Evolutionary conservation across 2,113 vertebrate species (phyloP).

Genomic region (Archilochus colubris): DNA sequence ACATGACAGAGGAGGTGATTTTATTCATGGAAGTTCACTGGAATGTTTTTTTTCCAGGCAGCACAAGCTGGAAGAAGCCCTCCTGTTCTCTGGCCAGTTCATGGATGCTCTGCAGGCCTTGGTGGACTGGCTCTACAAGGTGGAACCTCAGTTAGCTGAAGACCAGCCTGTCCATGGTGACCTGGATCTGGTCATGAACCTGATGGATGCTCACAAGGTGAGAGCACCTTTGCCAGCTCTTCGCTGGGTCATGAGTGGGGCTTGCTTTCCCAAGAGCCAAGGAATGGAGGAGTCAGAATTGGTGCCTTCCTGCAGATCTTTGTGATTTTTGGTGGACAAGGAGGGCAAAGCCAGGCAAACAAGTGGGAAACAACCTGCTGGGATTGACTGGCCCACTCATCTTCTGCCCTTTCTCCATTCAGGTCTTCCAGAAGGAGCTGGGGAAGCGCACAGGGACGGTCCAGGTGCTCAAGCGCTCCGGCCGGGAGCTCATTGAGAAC

Average conservation of each 20-base stretch:
- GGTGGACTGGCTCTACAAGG: slow-evolving; percentile 97
- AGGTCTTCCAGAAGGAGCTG: slow-evolving; percentile 98
- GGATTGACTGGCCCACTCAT: rapidly evolving
- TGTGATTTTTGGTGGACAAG: not conserved
- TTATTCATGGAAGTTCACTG: rapidly evolving
- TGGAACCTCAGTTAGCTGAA: slow-evolving; percentile 94
- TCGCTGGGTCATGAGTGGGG: rapidly evolving
- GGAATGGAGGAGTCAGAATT: not conserved
- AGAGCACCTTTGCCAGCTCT: not conserved
- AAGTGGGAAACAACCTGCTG: rapidly evolving
- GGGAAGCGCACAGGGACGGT: slow-evolving; percentile 93
- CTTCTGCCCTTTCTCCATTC: not conserved
- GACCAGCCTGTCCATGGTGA: slow-evolving; percentile 96
- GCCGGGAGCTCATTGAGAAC: slow-evolving; percentile 93
- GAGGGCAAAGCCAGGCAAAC: not conserved
- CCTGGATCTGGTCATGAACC: slow-evolving; percentile 96
- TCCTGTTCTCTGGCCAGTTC: slow-evolving; percentile 98
- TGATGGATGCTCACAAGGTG: slow-evolving; percentile 98
- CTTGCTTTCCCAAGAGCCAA: not conserved
- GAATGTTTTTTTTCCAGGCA: slow-evolving; percentile 79
- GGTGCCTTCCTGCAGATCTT: not conserved
- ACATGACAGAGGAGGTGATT: not conserved
- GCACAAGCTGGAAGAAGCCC: slow-evolving; percentile 97
- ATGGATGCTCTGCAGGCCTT: slow-evolving; percentile 95
- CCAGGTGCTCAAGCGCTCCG: slow-evolving; percentile 93